phyloP scores from a whole-genome alignment of 1,140 invertebrate species.

The Kradibia gibbosae region DNA sequence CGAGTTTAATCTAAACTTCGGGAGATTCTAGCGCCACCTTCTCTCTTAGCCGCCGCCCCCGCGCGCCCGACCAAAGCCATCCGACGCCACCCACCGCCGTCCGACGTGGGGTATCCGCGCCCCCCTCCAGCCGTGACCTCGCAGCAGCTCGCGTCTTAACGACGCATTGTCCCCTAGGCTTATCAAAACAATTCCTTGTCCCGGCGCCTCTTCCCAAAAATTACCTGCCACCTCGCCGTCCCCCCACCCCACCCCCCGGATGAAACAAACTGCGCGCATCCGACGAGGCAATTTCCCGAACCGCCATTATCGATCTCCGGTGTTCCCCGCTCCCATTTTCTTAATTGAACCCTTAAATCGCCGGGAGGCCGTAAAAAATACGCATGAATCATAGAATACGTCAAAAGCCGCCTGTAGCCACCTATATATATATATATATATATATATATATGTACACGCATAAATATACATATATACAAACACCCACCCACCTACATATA shows the following conservation, averaged over 20 bases:
- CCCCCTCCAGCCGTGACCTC: conserved; percentile 52
- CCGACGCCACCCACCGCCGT: conserved; percentile 8
- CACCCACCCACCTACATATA: too few species aligned
- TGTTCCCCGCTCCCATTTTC: neutral
- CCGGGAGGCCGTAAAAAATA: conserved; percentile 23
- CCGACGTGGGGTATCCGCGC: conserved; percentile 37
- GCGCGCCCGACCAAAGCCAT: too few species aligned
- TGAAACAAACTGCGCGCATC: neutral
- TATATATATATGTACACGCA: too few species aligned
- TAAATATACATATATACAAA: too few species aligned
- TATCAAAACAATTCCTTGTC: conserved; percentile 69
- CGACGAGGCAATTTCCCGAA: neutral
- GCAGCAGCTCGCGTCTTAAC: conserved; percentile 67
- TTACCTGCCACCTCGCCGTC: neutral
- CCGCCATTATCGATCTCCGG: neutral
- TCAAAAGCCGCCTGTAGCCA: conserved; percentile 6
- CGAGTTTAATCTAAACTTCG: conserved; percentile 74
- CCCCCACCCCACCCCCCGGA: neutral
- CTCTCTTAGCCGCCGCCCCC: conserved; percentile 35
- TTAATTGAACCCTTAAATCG: conserved; percentile 30
- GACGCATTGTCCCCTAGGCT: conserved; percentile 71
- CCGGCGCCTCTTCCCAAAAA: conserved; percentile 4
- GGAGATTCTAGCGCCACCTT: conserved; percentile 51
- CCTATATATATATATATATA: conserved; percentile 43
- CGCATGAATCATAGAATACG: conserved; percentile 35